Evolutionary conservation across 1,140 invertebrate genomes (phyloP).

Genomic region (Eubasilissa regina): DNA sequence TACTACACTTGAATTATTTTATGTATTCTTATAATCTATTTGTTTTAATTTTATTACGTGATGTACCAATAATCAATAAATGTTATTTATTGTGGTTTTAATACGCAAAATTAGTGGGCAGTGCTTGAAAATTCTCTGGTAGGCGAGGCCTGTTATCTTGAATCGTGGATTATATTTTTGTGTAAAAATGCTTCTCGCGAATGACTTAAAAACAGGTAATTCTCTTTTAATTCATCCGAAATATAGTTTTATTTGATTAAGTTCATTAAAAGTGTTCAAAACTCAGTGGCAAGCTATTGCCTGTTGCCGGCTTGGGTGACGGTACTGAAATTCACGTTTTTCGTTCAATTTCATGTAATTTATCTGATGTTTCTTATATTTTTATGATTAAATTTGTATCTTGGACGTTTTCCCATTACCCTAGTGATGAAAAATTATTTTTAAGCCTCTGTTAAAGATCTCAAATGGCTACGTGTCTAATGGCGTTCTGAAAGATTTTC

Average conservation of each 20-base stretch:
- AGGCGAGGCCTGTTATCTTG: conserved; percentile 25
- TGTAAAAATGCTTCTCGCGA: conserved; percentile 14
- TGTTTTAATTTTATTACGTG: background rate
- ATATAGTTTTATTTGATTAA: background rate
- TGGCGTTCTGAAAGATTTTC: conserved; percentile 71
- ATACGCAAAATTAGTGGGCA: background rate
- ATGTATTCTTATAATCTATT: background rate
- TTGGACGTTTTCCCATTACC: background rate
- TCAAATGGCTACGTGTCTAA: conserved; percentile 69
- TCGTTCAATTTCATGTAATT: background rate
- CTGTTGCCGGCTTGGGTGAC: conserved; percentile 2
- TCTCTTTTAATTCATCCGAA: conserved; percentile 32
- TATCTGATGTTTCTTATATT: background rate
- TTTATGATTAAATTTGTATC: conserved; percentile 8
- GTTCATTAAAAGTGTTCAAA: background rate
- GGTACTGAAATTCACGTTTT: conserved; percentile 1
- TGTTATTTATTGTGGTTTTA: conserved; percentile 16
- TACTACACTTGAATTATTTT: conserved; percentile 12
- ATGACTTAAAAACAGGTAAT: conserved; percentile 7
- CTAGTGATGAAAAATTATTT: conserved; percentile 8
- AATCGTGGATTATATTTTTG: conserved; percentile 21
- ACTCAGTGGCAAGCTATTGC: background rate
- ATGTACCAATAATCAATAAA: conserved; percentile 10
- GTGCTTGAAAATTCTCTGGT: background rate
- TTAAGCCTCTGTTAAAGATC: conserved; percentile 32